Conservation (phyloP, 2,888 invertebrate genomes). For the Hirtodrosophila duncani region DNA sequence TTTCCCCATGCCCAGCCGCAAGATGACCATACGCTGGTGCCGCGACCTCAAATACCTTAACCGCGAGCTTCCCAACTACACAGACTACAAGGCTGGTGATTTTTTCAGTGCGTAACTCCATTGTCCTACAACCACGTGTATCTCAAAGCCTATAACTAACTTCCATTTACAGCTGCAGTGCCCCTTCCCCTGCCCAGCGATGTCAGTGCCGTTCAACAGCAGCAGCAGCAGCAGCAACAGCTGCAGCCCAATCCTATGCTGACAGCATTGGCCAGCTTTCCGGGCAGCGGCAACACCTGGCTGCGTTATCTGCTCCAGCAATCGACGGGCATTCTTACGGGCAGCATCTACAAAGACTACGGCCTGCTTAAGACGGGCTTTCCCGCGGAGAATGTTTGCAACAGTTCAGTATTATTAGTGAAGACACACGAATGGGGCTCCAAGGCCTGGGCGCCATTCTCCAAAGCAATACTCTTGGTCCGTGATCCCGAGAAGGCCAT, state of each 20-base stretch:
- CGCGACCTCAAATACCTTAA: slow-evolving; percentile 75
- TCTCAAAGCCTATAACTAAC: too few species aligned
- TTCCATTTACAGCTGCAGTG: slow-evolving; percentile 40
- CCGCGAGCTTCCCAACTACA: slow-evolving; percentile 67
- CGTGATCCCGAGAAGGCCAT: slow-evolving; percentile 85
- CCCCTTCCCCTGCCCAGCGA: slow-evolving; percentile 62
- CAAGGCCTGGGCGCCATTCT: slow-evolving; percentile 81
- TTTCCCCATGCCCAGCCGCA: slow-evolving; percentile 71
- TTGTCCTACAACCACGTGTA: not conserved
- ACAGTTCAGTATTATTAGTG: slow-evolving; percentile 87
- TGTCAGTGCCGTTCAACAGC: slow-evolving; percentile 20
- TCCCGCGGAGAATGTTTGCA: slow-evolving; percentile 87
- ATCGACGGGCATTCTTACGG: slow-evolving; percentile 86
- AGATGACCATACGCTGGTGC: slow-evolving; percentile 77
- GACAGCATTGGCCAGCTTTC: slow-evolving; percentile 86
- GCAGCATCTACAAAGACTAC: slow-evolving; percentile 90
- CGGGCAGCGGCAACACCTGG: slow-evolving; percentile 93
- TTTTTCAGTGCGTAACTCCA: slow-evolving; percentile 49
- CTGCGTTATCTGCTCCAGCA: slow-evolving; percentile 88
- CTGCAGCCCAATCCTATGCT: slow-evolving; percentile 52
- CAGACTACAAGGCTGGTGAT: slow-evolving; percentile 59
- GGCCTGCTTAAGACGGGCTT: slow-evolving; percentile 88
- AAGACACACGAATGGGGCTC: slow-evolving; percentile 89
- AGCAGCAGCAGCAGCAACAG: slow-evolving; percentile 20
- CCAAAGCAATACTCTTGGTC: slow-evolving; percentile 84